A percentile compares a stretch with the other conserved stretches of the same genome.
Conservation (phyloP, 2,113 vertebrate species). For the Mobula birostris region DNA sequence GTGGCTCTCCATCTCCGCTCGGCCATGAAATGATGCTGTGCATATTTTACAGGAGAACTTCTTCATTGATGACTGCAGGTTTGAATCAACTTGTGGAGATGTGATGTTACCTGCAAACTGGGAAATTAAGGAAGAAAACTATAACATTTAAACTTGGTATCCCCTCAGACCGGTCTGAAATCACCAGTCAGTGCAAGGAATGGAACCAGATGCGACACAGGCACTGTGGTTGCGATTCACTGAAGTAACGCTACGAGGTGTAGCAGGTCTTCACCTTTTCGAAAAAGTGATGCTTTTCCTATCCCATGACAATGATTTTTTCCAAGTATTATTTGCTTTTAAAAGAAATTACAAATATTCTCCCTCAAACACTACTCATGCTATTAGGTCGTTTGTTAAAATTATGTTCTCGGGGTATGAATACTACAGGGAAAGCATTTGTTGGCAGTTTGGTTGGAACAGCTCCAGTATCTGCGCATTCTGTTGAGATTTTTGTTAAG, state of each 20-base stretch:
- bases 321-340: too few relatives aligned
- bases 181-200: neutral
- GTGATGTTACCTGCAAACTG: constrained; percentile 40
- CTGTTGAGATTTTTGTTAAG: neutral
- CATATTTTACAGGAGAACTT: constrained; percentile 95
- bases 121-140: constrained; percentile 33
- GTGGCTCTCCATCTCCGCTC: constrained; percentile 97
- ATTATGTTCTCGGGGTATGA: too few relatives aligned
- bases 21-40: constrained; percentile 79
- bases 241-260: neutral
- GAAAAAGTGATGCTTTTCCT: too few relatives aligned
- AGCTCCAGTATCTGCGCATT: neutral
- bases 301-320: too few relatives aligned
- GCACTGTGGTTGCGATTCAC: neutral
- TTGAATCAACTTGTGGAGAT: neutral
- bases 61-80: constrained; percentile 56
- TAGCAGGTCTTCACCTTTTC: neutral
- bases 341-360: neutral
- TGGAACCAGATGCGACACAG: neutral
- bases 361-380: neutral
- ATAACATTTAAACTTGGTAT: neutral
- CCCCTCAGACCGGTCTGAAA: neutral
- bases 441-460: neutral
- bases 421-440: neutral
- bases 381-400: neutral